phyloP scores from a whole-genome alignment of 2,888 invertebrate genomes.

The Nemotelus pantherinus region DNA sequence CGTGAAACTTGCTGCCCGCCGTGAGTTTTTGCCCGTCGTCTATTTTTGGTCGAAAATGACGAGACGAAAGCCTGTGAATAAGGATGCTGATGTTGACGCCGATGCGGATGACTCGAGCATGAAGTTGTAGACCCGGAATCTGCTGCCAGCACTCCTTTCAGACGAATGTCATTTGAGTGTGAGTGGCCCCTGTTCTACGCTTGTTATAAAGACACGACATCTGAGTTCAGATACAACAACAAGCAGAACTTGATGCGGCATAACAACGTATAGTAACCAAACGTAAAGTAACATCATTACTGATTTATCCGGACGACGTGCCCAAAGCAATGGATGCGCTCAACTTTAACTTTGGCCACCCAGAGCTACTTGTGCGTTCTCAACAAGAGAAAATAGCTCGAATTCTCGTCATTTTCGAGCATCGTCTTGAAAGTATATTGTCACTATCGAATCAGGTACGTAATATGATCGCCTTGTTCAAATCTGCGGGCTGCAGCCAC shows the following conservation, averaged over 20 bases:
- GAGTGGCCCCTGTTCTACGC: no score
- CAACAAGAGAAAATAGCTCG: no score
- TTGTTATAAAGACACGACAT: no score
- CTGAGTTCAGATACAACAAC: no score
- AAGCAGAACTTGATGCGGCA: no score
- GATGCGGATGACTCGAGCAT: neutral
- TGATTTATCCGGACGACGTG: no score
- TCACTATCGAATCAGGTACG: neutral
- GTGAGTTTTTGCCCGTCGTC: slow-evolving; percentile 22
- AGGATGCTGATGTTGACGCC: slow-evolving; percentile 4
- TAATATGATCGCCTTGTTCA: slow-evolving; percentile 3
- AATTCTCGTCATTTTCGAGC: neutral
- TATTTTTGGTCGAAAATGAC: neutral
- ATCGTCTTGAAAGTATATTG: slow-evolving; percentile 7
- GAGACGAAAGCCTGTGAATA: neutral
- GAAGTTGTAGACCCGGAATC: slow-evolving; percentile 2
- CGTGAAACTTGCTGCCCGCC: slow-evolving; percentile 11
- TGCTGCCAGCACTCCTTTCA: slow-evolving; percentile 14
- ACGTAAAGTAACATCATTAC: no score
- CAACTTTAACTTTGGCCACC: no score
- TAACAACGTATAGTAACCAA: no score
- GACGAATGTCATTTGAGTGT: slow-evolving; percentile 4
- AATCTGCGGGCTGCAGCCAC: neutral
- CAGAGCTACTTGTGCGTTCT: no score
- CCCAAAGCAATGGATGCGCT: no score